A percentile compares a stretch with the other conserved stretches of the same genome.
phyloP scores from a whole-genome alignment of 92 coral and sea anemone species.

The Palythoa caribaeorum region DNA sequence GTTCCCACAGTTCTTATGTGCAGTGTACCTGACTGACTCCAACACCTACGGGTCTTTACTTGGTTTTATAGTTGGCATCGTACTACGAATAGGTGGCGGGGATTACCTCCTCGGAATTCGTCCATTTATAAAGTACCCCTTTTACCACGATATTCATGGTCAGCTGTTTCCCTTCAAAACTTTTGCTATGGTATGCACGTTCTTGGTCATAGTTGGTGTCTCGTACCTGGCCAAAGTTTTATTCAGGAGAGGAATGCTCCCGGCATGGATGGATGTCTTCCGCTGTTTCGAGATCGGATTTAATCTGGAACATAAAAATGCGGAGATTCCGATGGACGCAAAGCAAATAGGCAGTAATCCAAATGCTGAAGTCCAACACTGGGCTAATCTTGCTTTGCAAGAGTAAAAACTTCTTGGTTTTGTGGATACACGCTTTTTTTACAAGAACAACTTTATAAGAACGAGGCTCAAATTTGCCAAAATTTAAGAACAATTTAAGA shows the following conservation, averaged over 20 bases:
- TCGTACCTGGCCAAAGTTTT: conserved; percentile 48
- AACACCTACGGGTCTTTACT: conserved; percentile 44
- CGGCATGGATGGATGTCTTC: conserved; percentile 27
- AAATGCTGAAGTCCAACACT: too few species aligned
- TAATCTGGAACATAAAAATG: too few species aligned
- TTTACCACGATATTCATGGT: conserved; percentile 45
- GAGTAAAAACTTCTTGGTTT: too few species aligned
- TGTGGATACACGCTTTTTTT: too few species aligned
- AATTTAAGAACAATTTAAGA: too few species aligned
- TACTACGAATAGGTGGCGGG: conserved; percentile 46
- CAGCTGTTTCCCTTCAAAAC: conserved; percentile 54
- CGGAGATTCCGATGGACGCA: too few species aligned
- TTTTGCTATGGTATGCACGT: conserved; percentile 21
- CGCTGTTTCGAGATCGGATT: not conserved
- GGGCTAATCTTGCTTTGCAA: too few species aligned
- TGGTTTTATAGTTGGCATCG: conserved; percentile 5
- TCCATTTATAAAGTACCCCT: conserved; percentile 50
- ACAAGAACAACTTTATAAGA: too few species aligned
- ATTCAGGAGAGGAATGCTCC: conserved; percentile 10
- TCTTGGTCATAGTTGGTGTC: conserved; percentile 5
- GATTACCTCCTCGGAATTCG: not conserved
- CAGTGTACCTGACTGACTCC: conserved; percentile 15
- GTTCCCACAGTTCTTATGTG: conserved; percentile 53
- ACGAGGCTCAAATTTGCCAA: too few species aligned
- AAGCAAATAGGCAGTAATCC: too few species aligned